These are phyloP conservation scores for Stictocephala bisonia DNA, from an alignment of 2,888 invertebrate species.

Conservation along the genomic window DNA sequence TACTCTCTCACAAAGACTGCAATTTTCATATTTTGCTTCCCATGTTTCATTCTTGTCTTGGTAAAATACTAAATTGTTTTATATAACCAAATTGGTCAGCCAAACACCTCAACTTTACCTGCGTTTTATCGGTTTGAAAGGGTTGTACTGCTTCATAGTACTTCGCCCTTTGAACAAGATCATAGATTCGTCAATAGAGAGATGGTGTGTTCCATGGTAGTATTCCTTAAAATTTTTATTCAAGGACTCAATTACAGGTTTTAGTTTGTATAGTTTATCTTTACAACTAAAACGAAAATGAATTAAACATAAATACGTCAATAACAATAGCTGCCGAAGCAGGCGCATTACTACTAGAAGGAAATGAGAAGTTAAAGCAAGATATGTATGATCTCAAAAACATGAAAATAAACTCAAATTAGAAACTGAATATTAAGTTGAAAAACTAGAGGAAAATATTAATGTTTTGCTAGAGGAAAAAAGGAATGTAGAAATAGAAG, in stretches of 20 bases:
- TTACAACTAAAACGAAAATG: no score
- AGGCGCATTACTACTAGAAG: no score
- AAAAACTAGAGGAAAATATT: no score
- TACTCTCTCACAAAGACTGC: not conserved
- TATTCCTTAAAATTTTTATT: conserved; percentile 9
- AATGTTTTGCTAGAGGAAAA: no score
- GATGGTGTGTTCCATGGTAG: conserved; percentile 6
- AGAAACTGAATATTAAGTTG: no score
- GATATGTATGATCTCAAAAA: no score
- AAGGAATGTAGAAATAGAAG: no score
- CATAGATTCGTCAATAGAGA: conserved; percentile 12
- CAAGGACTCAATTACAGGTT: not conserved
- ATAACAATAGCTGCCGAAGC: no score
- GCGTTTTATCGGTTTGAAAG: conserved; percentile 12
- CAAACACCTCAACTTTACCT: conserved; percentile 24
- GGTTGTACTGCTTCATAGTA: conserved; percentile 20
- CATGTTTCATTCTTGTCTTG: conserved; percentile 3
- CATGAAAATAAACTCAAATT: no score
- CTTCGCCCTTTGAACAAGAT: conserved; percentile 16
- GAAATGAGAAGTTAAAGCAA: no score
- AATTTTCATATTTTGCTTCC: not conserved
- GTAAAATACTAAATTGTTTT: conserved; percentile 16
- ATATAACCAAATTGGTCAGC: conserved; percentile 5
- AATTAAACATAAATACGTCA: no score
- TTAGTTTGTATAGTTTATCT: conserved; percentile 23